Conservation (phyloP, 2,797 vertebrate genomes). For the Rallus crepitans region DNA sequence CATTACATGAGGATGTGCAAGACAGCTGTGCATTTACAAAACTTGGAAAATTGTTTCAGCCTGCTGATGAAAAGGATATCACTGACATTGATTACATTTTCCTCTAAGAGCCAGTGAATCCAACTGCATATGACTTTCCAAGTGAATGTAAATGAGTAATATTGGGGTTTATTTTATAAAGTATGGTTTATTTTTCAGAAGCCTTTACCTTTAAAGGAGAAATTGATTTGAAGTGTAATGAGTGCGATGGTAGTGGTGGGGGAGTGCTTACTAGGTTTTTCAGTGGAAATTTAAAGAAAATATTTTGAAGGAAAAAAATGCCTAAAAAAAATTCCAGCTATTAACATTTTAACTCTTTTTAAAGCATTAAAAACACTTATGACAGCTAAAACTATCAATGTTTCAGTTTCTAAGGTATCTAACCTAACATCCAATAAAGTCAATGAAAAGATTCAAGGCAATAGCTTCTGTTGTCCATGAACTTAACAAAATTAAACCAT, state of each 20-base stretch:
- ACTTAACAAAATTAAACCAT: background rate
- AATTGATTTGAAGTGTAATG: background rate
- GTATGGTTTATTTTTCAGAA: background rate
- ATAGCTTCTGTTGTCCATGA: background rate
- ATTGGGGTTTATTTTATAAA: background rate
- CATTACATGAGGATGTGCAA: background rate
- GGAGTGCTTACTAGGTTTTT: background rate
- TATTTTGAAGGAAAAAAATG: background rate
- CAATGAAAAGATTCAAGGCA: background rate
- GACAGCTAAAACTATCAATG: background rate
- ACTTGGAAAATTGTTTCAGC: background rate
- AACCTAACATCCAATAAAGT: background rate
- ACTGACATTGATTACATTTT: background rate
- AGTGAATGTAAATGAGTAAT: background rate
- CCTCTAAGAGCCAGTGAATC: background rate
- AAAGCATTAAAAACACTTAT: background rate
- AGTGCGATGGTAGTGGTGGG: too few species aligned
- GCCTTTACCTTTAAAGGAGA: background rate
- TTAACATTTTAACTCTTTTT: background rate
- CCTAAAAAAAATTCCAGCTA: background rate
- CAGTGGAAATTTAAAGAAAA: background rate
- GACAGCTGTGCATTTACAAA: background rate
- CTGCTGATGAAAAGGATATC: background rate
- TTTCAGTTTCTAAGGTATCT: background rate
- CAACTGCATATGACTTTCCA: background rate